Conservation (phyloP, 2,113 vertebrate species). For the Pachycephala philippinensis region DNA sequence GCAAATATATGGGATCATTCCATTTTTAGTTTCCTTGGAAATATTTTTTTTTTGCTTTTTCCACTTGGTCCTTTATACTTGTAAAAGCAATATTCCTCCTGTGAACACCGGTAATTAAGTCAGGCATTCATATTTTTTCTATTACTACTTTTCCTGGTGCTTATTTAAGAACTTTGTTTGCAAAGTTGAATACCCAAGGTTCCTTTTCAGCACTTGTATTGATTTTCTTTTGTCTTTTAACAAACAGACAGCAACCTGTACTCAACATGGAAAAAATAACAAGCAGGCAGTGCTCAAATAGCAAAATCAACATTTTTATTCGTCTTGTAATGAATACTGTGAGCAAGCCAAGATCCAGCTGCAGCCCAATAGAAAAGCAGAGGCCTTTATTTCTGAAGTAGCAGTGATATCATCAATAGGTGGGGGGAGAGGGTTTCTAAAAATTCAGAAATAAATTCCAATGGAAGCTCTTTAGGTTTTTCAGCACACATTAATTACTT, state of each 20-base stretch:
- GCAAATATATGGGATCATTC: neutral
- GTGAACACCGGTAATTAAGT: conserved; percentile 1
- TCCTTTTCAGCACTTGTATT: conserved; percentile 17
- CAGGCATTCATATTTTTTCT: neutral
- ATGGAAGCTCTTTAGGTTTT: neutral
- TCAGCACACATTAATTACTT: neutral
- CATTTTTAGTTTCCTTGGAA: neutral
- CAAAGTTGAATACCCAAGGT: neutral
- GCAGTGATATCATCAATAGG: neutral
- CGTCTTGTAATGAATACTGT: neutral
- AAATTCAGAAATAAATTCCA: neutral
- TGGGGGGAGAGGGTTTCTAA: neutral
- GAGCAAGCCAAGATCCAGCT: neutral
- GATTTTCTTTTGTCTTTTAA: conserved; percentile 48
- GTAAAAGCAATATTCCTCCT: neutral
- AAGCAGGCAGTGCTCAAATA: neutral
- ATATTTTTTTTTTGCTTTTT: neutral
- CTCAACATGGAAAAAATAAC: neutral
- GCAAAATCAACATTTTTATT: conserved; percentile 6
- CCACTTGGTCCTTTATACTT: neutral
- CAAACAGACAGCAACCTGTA: neutral
- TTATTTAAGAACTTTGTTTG: conserved; percentile 33
- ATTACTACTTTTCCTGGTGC: neutral
- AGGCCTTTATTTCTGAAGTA: neutral
- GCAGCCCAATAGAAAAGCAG: neutral